phyloP scores from a whole-genome alignment of 2,888 invertebrate genomes.

The Cephus pulcher region DNA sequence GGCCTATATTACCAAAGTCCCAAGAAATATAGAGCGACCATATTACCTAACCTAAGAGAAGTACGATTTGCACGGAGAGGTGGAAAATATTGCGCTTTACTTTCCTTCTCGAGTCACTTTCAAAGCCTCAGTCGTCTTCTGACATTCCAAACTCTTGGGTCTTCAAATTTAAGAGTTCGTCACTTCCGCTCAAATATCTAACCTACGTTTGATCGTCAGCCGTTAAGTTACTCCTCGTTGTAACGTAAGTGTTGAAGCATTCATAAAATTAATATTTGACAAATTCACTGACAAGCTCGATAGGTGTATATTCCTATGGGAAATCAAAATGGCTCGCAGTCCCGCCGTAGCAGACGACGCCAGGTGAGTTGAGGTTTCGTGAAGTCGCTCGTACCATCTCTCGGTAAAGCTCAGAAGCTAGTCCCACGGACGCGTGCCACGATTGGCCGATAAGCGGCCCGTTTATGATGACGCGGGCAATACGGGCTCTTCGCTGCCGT shows the following conservation, averaged over 20 bases:
- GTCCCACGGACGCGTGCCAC: conserved; percentile 36
- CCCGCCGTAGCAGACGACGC: neutral
- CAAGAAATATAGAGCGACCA: conserved; percentile 29
- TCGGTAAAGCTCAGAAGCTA: conserved; percentile 56
- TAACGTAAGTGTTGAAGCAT: neutral
- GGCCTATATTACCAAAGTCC: conserved; percentile 35
- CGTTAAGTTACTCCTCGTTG: neutral
- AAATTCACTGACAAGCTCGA: neutral
- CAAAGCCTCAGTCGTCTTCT: conserved; percentile 29
- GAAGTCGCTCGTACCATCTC: conserved; percentile 52
- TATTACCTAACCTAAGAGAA: conserved; percentile 24
- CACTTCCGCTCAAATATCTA: neutral
- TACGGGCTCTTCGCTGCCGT: conserved; percentile 9
- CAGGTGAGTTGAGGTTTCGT: neutral
- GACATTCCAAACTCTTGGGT: neutral
- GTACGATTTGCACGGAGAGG: conserved; percentile 18
- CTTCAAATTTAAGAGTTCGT: neutral
- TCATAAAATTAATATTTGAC: neutral
- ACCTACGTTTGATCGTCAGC: neutral
- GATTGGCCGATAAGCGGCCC: conserved; percentile 59
- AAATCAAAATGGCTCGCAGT: neutral
- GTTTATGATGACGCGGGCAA: conserved; percentile 36
- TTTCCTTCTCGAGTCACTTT: conserved; percentile 11
- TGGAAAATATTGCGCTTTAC: conserved; percentile 19
- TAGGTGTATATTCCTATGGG: neutral